Evolutionary conservation across 1,140 invertebrate species (phyloP).

Genomic region (Globodera ellingtonae): DNA sequence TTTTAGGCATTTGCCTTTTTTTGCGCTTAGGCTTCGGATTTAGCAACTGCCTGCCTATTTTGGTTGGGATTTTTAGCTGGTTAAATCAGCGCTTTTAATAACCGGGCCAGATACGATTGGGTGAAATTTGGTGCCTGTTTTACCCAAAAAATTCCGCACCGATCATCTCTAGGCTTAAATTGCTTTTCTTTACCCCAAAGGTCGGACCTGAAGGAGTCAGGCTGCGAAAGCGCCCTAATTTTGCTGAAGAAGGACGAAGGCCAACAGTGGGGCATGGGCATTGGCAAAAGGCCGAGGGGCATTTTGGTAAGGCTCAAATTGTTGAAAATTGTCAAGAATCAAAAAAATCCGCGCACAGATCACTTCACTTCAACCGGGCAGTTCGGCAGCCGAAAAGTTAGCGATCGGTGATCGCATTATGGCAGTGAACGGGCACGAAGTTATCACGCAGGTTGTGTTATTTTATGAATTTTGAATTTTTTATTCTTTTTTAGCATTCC

Average conservation of each 20-base stretch:
- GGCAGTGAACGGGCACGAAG: constrained; percentile 60
- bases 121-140: background rate
- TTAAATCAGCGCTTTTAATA: too few species aligned
- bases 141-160: background rate
- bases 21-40: too few species aligned
- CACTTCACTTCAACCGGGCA: constrained; percentile 63
- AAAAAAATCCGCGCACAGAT: constrained; percentile 33
- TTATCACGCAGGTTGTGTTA: constrained; percentile 59
- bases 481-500: constrained; percentile 57
- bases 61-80: too few species aligned
- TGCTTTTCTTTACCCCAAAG: constrained; percentile 1
- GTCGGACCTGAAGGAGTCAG: constrained; percentile 53
- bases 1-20: too few species aligned
- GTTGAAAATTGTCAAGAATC: background rate
- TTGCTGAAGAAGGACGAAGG: constrained; percentile 60
- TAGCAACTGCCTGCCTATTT: too few species aligned
- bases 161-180: too few species aligned
- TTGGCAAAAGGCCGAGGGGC: constrained; percentile 61
- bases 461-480: constrained; percentile 13
- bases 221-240: constrained; percentile 56
- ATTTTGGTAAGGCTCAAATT: constrained; percentile 42
- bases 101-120: too few species aligned
- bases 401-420: constrained; percentile 63
- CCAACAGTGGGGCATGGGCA: constrained; percentile 64
- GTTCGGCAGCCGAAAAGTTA: constrained; percentile 61